Percentiles rank a stretch among this genome's conserved stretches.
These are phyloP conservation scores for Vultur gryphus DNA, from an alignment of 2,797 vertebrate genomes.

Conservation along the genomic window DNA sequence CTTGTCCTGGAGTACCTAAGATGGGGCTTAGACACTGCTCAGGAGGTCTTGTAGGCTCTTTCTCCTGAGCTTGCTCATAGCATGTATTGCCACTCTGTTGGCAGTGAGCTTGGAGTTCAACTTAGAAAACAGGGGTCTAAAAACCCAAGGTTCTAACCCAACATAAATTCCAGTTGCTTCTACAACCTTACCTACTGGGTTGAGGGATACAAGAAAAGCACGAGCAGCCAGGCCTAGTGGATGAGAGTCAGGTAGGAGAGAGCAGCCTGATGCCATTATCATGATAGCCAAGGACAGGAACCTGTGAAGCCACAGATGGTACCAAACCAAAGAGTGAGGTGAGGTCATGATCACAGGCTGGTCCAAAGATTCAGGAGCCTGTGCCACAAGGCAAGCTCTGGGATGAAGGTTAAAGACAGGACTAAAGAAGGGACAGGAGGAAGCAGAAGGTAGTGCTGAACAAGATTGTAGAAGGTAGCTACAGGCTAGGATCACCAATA, in stretches of 20 bases:
- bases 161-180: neutral
- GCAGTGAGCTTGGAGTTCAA: neutral
- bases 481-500: neutral
- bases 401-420: neutral
- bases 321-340: neutral
- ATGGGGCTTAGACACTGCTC: neutral
- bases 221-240: neutral
- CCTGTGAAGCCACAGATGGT: neutral
- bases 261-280: neutral
- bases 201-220: neutral
- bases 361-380: neutral
- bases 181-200: neutral
- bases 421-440: neutral
- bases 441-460: neutral
- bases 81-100: neutral
- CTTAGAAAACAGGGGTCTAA: neutral
- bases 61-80: neutral
- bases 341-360: neutral
- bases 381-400: neutral
- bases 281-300: neutral
- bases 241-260: neutral
- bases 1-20: neutral
- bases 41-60: neutral
- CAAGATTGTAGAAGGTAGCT: neutral
- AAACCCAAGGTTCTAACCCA: neutral